Evolutionary conservation across 2,113 vertebrate genomes (phyloP), one percentile per base, ranked within the genome.

Genomic region (Indri indri): DNA sequence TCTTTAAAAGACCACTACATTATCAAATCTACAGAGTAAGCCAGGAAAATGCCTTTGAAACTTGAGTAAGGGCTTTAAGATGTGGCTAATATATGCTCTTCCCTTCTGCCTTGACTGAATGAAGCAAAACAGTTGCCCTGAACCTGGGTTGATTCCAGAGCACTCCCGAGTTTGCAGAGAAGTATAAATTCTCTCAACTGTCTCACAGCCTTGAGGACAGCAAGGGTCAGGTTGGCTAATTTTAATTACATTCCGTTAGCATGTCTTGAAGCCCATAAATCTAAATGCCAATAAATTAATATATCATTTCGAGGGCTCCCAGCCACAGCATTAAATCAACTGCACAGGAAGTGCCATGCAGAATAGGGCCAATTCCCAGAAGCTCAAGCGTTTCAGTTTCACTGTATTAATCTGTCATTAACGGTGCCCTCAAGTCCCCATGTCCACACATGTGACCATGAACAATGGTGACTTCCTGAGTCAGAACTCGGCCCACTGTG

Each of bases 281-380:
- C 93, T 95, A 94, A 97, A 93, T 96, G 96, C 87, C 95, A 95
- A 97, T 96, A 96, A 95, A 97, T 96, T 91, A 95, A 96, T 94
- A 96, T 32, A 93, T 93, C 86, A 91, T 70, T 85, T 30, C 1
- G 45, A 71, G 42, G 10, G 61, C 80, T 94, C 61, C 74, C 17
- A 91, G 96, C 40, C 59, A 91, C 37, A 63, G 70, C 86, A 90
- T 76, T 95, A 94, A 97, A 95, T 94, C 86, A 92, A 13, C 82
- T 37, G 17, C 20, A 27, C 40, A 74, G 63, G 66, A 73, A 92
- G 70, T 42, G 34, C 68, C n/a, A 18, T 0, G 4, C 1, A 30
- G 34, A 94, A 40, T 3, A 90, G 85, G 77, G 42, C 16, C 73
- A 73, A 88, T 59, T 88, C 86, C 83, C 83, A 52, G 81, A 66